These are phyloP conservation scores for Andrena trimmerana DNA, from an alignment of 2,888 invertebrate species.

Conservation along the genomic window DNA sequence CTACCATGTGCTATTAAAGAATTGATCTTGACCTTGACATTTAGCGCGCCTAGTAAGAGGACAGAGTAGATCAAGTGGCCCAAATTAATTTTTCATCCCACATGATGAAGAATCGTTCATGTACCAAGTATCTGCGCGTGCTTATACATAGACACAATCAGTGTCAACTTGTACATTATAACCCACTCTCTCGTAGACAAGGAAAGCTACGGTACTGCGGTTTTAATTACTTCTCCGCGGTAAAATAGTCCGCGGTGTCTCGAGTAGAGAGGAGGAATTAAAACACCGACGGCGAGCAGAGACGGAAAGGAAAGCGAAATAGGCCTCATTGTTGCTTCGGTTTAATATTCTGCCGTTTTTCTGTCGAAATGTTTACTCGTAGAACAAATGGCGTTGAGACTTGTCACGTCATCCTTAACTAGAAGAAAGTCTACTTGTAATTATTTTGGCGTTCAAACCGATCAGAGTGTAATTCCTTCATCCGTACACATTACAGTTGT, in stretches of 20 bases:
- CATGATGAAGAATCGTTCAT: background rate
- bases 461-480: too few relatives aligned
- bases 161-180: constrained; percentile 34
- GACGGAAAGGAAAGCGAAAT: background rate
- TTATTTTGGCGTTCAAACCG: too few relatives aligned
- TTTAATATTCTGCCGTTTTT: constrained; percentile 32
- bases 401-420: too few relatives aligned
- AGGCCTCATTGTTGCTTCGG: constrained; percentile 43
- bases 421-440: too few relatives aligned
- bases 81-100: constrained; percentile 9
- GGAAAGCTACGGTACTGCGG: constrained; percentile 28
- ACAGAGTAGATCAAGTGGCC: background rate
- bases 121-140: background rate
- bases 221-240: constrained; percentile 59
- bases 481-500: too few relatives aligned
- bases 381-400: constrained; percentile 3
- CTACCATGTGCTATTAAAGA: background rate
- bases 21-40: constrained; percentile 11
- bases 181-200: constrained; percentile 16
- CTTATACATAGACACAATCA: background rate
- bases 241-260: constrained; percentile 42
- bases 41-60: background rate
- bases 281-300: constrained; percentile 32
- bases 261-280: constrained; percentile 34
- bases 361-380: background rate